These are phyloP conservation scores for Phortica okadai DNA, from an alignment of 2,888 invertebrate species.

Conservation along the genomic window DNA sequence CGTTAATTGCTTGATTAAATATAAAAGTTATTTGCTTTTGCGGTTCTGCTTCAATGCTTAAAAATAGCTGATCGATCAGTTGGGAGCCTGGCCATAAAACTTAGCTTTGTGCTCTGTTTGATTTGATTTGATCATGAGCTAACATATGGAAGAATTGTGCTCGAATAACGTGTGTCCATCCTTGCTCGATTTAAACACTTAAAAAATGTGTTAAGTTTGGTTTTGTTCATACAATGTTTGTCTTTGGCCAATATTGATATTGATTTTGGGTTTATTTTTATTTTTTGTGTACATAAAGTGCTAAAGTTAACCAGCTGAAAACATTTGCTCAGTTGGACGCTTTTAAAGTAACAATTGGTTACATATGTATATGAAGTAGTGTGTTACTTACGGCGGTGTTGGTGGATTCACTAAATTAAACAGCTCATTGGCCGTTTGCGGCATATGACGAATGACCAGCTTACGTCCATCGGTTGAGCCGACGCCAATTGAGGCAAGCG, in stretches of 20 bases:
- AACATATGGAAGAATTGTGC: neutral
- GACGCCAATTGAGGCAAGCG: conserved; percentile 90
- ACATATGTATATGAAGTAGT: neutral
- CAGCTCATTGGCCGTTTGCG: conserved; percentile 89
- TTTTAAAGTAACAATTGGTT: too few relatives aligned
- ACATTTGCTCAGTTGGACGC: too few relatives aligned
- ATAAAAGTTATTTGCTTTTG: neutral
- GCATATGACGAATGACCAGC: conserved; percentile 89
- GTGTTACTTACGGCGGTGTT: conserved; percentile 80
- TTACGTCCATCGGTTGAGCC: conserved; percentile 92
- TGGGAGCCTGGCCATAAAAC: neutral
- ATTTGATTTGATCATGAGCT: neutral
- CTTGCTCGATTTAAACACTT: neutral
- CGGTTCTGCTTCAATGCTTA: neutral
- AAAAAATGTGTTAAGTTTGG: neutral
- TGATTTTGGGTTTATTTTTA: neutral
- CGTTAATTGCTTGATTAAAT: conserved; percentile 39
- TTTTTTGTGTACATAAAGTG: neutral
- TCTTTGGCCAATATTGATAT: neutral
- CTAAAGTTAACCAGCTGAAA: too few relatives aligned
- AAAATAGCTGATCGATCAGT: neutral
- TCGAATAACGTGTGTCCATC: neutral
- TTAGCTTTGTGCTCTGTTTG: neutral
- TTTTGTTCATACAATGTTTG: neutral
- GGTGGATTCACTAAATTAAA: conserved; percentile 91